Conservation (phyloP, 1,140 invertebrate genomes). For the Drosophila elegans region DNA sequence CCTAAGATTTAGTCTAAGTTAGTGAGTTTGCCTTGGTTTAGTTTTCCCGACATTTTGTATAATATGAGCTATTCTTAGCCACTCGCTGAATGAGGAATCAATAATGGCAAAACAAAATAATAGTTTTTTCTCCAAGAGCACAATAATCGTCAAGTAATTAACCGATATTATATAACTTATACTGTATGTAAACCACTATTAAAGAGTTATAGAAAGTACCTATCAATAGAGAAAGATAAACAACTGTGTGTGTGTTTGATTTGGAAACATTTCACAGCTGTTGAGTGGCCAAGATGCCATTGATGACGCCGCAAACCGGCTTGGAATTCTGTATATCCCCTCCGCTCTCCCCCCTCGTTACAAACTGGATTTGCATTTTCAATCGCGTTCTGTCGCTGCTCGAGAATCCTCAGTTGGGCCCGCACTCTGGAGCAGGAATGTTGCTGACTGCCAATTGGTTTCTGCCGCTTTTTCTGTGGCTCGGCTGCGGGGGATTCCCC, state of each 20-base stretch:
- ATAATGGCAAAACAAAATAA: conserved; percentile 26
- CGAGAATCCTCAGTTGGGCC: conserved; percentile 44
- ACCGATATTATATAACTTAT: conserved; percentile 48
- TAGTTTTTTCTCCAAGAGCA: conserved; percentile 57
- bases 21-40: conserved; percentile 27
- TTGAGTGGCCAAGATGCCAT: conserved; percentile 17
- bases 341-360: neutral
- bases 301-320: conserved; percentile 45
- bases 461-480: conserved; percentile 26
- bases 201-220: conserved; percentile 70
- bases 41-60: conserved; percentile 40
- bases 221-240: conserved; percentile 49
- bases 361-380: conserved; percentile 46
- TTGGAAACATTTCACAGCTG: conserved; percentile 39
- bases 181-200: conserved; percentile 69
- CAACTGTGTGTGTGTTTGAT: conserved; percentile 24
- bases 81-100: conserved; percentile 9
- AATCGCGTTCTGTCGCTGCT: conserved; percentile 24
- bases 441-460: conserved; percentile 33
- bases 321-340: neutral
- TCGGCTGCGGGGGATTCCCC: conserved; percentile 24
- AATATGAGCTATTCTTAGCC: conserved; percentile 19
- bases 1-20: conserved; percentile 43
- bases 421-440: conserved; percentile 53
- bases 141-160: conserved; percentile 62